phyloP scores from a whole-genome alignment of 2,113 vertebrate genomes.

The Solenodon paradoxus region DNA sequence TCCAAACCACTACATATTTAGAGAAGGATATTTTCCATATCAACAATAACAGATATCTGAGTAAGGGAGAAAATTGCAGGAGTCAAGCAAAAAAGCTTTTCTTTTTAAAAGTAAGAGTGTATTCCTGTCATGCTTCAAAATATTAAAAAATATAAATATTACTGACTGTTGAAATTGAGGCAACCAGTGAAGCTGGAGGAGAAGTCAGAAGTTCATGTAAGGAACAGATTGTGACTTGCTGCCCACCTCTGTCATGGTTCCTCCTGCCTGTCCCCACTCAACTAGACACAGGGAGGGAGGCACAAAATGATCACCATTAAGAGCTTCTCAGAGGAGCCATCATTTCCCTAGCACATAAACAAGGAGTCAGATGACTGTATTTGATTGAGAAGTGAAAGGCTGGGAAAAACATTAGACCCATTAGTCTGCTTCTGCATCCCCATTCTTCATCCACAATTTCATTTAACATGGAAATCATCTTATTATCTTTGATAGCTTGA shows the following conservation, averaged over 20 bases:
- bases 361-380: conserved; percentile 46
- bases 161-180: neutral
- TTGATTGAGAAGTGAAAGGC: conserved; percentile 27
- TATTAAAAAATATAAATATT: neutral
- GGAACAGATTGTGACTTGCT: neutral
- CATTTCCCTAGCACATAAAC: conserved; percentile 35
- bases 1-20: neutral
- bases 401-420: conserved; percentile 23
- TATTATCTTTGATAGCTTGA: conserved; percentile 15
- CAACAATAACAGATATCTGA: neutral
- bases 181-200: neutral
- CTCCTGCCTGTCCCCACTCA: neutral
- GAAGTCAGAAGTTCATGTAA: neutral
- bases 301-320: neutral
- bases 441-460: conserved; percentile 45
- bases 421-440: conserved; percentile 49
- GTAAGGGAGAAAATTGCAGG: neutral
- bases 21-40: neutral
- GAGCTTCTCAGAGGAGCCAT: conserved; percentile 31
- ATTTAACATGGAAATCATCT: conserved; percentile 39
- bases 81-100: neutral
- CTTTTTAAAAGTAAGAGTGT: neutral
- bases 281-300: neutral
- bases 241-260: neutral
- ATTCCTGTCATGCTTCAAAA: neutral